These are phyloP conservation scores for Torymus tubicola DNA, from an alignment of 2,888 invertebrate species.

Conservation along the genomic window DNA sequence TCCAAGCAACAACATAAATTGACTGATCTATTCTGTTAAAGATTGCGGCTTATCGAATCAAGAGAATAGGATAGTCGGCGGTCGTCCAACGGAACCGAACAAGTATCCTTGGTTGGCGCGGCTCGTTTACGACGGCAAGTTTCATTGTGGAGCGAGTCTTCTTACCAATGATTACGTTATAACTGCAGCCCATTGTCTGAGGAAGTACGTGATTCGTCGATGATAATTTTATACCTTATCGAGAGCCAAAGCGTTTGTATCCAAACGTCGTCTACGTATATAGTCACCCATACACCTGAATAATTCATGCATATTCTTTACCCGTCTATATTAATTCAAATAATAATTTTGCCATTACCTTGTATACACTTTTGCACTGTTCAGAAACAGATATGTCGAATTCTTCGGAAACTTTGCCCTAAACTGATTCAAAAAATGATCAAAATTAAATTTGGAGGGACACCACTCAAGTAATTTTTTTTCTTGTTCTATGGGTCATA, in stretches of 20 bases:
- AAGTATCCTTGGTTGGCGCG: constrained; percentile 93
- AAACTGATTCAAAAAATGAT: too few relatives aligned
- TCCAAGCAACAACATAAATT: too few relatives aligned
- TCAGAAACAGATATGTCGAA: too few relatives aligned
- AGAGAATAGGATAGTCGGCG: constrained; percentile 92
- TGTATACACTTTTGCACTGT: too few relatives aligned
- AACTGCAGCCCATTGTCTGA: constrained; percentile 91
- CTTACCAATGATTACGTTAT: constrained; percentile 90
- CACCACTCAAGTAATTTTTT: too few relatives aligned
- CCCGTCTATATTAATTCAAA: too few relatives aligned
- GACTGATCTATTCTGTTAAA: constrained; percentile 72
- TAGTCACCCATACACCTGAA: not conserved
- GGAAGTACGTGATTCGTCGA: constrained; percentile 78
- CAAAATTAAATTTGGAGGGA: too few relatives aligned
- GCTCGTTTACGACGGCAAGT: constrained; percentile 90
- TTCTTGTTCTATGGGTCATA: too few relatives aligned
- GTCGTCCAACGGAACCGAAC: constrained; percentile 88
- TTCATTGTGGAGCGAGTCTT: constrained; percentile 91
- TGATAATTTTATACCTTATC: constrained; percentile 8
- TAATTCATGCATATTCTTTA: too few relatives aligned
- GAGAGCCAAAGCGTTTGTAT: not conserved
- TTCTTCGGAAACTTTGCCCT: too few relatives aligned
- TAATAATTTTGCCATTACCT: too few relatives aligned
- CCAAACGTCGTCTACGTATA: not conserved
- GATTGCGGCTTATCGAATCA: constrained; percentile 91